These are phyloP conservation scores for Naso thynnoides DNA, from an alignment of 2,797 vertebrate species.

Conservation along the genomic window DNA sequence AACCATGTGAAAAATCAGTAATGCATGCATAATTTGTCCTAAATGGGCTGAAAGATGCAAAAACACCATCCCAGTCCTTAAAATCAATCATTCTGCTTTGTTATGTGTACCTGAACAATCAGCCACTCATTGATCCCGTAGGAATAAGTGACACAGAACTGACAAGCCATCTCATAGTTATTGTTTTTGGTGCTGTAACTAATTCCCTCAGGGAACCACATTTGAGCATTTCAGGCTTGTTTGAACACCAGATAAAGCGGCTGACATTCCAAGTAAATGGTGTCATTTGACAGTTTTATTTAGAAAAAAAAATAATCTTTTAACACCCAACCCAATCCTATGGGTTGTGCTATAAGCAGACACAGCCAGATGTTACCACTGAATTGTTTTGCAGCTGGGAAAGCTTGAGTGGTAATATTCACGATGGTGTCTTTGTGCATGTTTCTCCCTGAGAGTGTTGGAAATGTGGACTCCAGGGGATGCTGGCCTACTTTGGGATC, in stretches of 20 bases:
- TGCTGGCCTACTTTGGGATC: slow-evolving; percentile 78
- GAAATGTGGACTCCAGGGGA: slow-evolving; percentile 63
- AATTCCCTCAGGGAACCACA: slow-evolving; percentile 3
- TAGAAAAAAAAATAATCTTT: slow-evolving; percentile 40
- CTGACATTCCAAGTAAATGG: slow-evolving; percentile 52
- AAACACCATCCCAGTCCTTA: slow-evolving; percentile 27
- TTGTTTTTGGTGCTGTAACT: slow-evolving; percentile 6
- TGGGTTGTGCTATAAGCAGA: slow-evolving; percentile 42
- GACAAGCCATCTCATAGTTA: slow-evolving; percentile 9
- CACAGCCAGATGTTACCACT: slow-evolving; percentile 68
- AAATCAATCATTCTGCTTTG: slow-evolving; percentile 49
- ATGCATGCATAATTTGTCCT: slow-evolving; percentile 29
- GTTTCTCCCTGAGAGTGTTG: slow-evolving; percentile 64
- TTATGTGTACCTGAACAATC: slow-evolving; percentile 33
- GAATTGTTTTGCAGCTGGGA: slow-evolving; percentile 60
- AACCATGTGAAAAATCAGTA: slow-evolving; percentile 30
- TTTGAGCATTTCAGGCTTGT: slow-evolving; percentile 10
- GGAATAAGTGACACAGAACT: slow-evolving; percentile 22
- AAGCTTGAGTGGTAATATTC: slow-evolving; percentile 61
- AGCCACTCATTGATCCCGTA: slow-evolving; percentile 32
- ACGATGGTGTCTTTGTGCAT: slow-evolving; percentile 59
- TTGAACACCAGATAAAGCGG: slow-evolving; percentile 36
- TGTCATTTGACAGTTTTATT: slow-evolving; percentile 51
- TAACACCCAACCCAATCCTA: slow-evolving; percentile 36
- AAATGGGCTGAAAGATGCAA: slow-evolving; percentile 36